phyloP scores from a whole-genome alignment of 2,113 vertebrate genomes.

The Indicator indicator region DNA sequence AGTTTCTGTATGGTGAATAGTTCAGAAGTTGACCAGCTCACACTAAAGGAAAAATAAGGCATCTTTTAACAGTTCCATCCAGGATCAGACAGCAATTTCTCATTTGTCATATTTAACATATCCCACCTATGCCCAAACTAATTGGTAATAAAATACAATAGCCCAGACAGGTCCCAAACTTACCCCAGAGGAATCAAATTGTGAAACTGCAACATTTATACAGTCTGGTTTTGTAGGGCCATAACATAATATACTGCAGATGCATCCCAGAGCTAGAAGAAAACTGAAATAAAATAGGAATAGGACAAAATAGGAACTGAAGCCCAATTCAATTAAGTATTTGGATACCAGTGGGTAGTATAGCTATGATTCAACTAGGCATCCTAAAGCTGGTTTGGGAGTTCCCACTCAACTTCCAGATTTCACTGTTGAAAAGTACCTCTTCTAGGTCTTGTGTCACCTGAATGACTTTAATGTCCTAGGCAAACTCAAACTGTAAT shows the following conservation, averaged over 20 bases:
- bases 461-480: background rate
- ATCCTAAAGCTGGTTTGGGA: background rate
- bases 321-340: background rate
- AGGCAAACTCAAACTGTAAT: background rate
- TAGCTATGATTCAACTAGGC: background rate
- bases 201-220: background rate
- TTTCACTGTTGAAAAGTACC: background rate
- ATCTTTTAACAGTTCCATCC: background rate
- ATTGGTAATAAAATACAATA: background rate
- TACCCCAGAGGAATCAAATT: background rate
- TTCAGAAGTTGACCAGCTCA: background rate
- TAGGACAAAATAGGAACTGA: background rate
- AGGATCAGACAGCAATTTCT: background rate
- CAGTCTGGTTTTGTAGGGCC: background rate
- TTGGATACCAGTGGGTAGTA: background rate
- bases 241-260: too few relatives aligned
- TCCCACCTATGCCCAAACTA: background rate
- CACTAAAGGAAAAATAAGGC: background rate
- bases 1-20: background rate
- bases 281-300: background rate
- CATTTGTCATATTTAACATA: accelerated
- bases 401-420: background rate
- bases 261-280: background rate
- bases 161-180: background rate
- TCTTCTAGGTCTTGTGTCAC: background rate